Percentiles rank a stretch among this genome's conserved stretches.
Evolutionary conservation across 2,888 invertebrate species (phyloP).

Genomic region (Eugnorisma glareosa): DNA sequence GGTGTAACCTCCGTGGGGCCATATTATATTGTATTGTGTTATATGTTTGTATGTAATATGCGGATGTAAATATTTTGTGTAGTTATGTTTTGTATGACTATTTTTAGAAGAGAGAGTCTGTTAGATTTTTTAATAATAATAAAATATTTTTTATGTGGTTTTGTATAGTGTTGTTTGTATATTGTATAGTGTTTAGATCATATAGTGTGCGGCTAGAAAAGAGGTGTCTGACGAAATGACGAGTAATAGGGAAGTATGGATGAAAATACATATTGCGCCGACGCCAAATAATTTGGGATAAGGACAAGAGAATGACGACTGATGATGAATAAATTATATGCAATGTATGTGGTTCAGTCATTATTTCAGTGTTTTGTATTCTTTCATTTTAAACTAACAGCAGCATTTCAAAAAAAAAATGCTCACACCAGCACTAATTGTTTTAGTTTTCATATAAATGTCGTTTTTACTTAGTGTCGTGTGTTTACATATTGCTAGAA

Average conservation of each 20-base stretch:
- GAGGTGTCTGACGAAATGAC: not conserved
- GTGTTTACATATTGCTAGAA: not conserved
- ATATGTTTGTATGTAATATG: conserved; percentile 32
- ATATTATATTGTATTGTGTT: conserved; percentile 41
- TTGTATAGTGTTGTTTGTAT: no score
- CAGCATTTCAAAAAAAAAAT: not conserved
- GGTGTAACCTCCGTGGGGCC: conserved; percentile 57
- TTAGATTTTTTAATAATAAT: not conserved
- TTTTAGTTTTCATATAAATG: not conserved
- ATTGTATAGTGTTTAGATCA: no score
- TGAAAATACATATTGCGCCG: not conserved
- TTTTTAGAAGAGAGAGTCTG: conserved; percentile 21
- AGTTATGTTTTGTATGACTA: conserved; percentile 4
- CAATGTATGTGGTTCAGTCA: not conserved
- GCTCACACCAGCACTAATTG: no score
- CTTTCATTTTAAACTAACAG: not conserved
- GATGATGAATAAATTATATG: not conserved
- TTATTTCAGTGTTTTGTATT: not conserved
- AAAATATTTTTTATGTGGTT: not conserved
- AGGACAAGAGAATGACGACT: not conserved
- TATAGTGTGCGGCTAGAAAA: not conserved
- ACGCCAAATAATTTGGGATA: not conserved
- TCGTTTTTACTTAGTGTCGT: not conserved
- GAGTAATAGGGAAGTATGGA: not conserved
- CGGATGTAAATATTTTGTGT: not conserved